Evolutionary conservation across 2,888 invertebrate species (phyloP).

Genomic region (Lycophotia porphyrea): DNA sequence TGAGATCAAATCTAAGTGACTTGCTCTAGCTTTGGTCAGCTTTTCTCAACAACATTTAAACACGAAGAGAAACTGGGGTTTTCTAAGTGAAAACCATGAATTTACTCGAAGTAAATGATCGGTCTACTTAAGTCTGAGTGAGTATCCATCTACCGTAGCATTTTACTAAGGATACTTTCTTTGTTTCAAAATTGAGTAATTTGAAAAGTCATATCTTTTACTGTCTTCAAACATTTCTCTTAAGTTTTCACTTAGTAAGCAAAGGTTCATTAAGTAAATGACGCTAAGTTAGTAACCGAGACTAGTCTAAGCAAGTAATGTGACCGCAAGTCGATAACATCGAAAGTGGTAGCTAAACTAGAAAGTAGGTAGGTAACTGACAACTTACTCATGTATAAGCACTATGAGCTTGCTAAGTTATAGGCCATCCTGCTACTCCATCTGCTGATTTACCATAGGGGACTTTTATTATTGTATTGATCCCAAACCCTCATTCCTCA

Average conservation of each 20-base stretch:
- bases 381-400: slow-evolving; percentile 23
- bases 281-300: slow-evolving; percentile 29
- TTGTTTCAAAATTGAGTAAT: slow-evolving; percentile 8
- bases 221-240: slow-evolving; percentile 12
- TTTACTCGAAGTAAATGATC: slow-evolving; percentile 8
- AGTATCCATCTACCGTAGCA: background rate
- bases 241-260: slow-evolving; percentile 1
- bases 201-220: slow-evolving; percentile 5
- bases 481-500: background rate
- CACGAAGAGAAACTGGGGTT: slow-evolving; percentile 24
- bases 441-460: too few relatives aligned
- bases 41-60: slow-evolving; percentile 8
- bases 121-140: background rate
- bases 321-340: slow-evolving; percentile 51
- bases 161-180: slow-evolving; percentile 24
- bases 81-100: slow-evolving; percentile 46
- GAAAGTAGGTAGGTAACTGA: slow-evolving; percentile 48
- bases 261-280: slow-evolving; percentile 22
- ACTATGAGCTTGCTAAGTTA: slow-evolving; percentile 29
- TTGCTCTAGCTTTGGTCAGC: background rate
- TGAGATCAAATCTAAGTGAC: background rate
- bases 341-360: slow-evolving; percentile 65
- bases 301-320: slow-evolving; percentile 26
- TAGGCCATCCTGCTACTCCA: background rate
- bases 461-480: background rate